Conservation (phyloP, 2,888 invertebrate genomes). For the Pimpla rufipes region DNA sequence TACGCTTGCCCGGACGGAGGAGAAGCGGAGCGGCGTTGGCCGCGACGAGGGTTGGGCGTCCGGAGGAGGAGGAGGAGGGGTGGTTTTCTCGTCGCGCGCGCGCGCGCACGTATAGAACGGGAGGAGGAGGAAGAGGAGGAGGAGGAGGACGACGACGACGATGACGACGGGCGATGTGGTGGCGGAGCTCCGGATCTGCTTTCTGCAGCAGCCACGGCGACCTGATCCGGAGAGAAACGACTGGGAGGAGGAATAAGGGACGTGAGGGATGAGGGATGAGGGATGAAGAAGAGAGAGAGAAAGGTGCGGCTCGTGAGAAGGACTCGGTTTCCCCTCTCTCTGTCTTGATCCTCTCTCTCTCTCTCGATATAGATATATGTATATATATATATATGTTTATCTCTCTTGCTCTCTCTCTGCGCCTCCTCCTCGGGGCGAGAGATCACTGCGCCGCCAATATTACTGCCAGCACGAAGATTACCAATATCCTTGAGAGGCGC, state of each 20-base stretch:
- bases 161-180: constrained; percentile 46
- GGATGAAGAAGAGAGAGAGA: constrained; percentile 60
- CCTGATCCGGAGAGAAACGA: constrained; percentile 61
- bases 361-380: too few species aligned
- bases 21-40: constrained; percentile 69
- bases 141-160: too few species aligned
- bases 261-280: constrained; percentile 65
- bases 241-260: constrained; percentile 29
- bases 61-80: constrained; percentile 50
- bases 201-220: constrained; percentile 50
- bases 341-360: background rate
- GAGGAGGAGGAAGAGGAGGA: constrained; percentile 21
- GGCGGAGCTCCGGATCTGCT: constrained; percentile 62
- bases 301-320: constrained; percentile 11
- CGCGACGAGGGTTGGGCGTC: constrained; percentile 56
- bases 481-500: constrained; percentile 85
- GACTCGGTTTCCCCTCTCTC: constrained; percentile 16
- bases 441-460: constrained; percentile 85
- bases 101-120: constrained; percentile 57
- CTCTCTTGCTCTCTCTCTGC: constrained; percentile 21
- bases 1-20: constrained; percentile 78
- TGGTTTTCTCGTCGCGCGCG: constrained; percentile 61
- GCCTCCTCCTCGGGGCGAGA: constrained; percentile 78
- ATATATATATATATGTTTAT: too few species aligned
- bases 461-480: constrained; percentile 84